phyloP scores from a whole-genome alignment of 2,797 vertebrate species.

The Megalops cyprinoides region DNA sequence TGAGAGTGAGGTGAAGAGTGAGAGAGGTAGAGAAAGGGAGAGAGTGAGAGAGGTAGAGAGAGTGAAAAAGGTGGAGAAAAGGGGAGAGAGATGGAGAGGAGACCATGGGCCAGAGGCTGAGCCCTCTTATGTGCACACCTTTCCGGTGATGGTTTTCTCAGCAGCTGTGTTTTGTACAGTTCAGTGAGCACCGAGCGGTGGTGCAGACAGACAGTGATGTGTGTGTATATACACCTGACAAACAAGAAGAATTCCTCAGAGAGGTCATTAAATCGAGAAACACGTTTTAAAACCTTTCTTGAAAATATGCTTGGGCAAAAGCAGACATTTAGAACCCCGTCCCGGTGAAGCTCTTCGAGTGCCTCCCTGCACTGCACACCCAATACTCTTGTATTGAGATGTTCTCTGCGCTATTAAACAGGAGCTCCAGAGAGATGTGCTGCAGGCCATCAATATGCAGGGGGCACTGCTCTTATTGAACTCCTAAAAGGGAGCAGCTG shows the following conservation, averaged over 20 bases:
- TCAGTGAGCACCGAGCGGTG: no score
- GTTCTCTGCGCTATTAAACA: slow-evolving; percentile 44
- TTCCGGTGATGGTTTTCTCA: neutral
- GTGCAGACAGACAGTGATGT: no score
- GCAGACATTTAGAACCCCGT: slow-evolving; percentile 40
- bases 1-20: neutral
- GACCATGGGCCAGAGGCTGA: neutral
- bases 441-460: slow-evolving; percentile 29
- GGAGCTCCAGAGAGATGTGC: neutral
- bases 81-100: slow-evolving; percentile 21
- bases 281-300: slow-evolving; percentile 20
- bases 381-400: slow-evolving; percentile 55
- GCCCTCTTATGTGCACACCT: neutral
- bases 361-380: slow-evolving; percentile 42
- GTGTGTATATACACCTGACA: no score
- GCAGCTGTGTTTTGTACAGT: no score
- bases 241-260: neutral
- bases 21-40: neutral
- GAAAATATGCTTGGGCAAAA: neutral
- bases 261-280: slow-evolving; percentile 1
- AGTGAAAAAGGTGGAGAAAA: neutral
- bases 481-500: slow-evolving; percentile 32
- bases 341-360: slow-evolving; percentile 23
- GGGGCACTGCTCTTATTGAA: slow-evolving; percentile 8
- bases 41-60: slow-evolving; percentile 44